Evolutionary conservation across 2,888 invertebrate genomes (phyloP), one percentile per base, ranked within the genome.

Genomic region (Cosmia trapezina): DNA sequence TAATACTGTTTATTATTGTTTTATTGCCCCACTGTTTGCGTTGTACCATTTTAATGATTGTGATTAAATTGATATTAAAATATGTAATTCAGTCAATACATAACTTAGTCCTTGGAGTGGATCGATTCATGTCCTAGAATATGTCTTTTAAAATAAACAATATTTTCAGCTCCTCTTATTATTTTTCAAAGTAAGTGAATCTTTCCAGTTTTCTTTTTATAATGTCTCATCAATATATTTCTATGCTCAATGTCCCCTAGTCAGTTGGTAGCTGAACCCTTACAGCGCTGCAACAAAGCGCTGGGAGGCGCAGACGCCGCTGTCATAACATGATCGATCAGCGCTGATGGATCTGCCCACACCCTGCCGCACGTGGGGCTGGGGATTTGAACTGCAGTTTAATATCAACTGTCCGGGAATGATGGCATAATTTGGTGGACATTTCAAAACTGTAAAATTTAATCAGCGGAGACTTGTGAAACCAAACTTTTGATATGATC

Each of bases 321-420:
- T 90, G 93, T 94, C 94, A 93, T 88, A 93, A 93, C 89, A 92
- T 93, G 94, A 94, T 94, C 93, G 94, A 95, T 95, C 93, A 92
- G 91, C 56, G 66, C 86, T 88, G 91, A 91, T 91, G 89, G 88
- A 86, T 85, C 72, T 72, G 75, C 76, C 80, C 85, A 74, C 84
- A 83, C 83, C 85, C 80, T 81, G 68, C 19, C 65, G 11, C 54
- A 66, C 63, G 72, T 22, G 33, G 53, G 33, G 33, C 5, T 12
- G 5, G 22, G 59, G 53, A 49, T 57, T 72, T 60, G 4, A 65
- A 64, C 63, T 70, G 54, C 19, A 64, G 45, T 78, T 67, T 73
- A 57, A 78, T 78, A 64, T 68, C 54, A 51, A 71, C 53, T 64
- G 33, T 59, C 11, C n/a, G 28, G 49, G 28, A 51, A 70, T 43